phyloP scores from a whole-genome alignment of 1,140 invertebrate genomes.

The Drosophila simulans region DNA sequence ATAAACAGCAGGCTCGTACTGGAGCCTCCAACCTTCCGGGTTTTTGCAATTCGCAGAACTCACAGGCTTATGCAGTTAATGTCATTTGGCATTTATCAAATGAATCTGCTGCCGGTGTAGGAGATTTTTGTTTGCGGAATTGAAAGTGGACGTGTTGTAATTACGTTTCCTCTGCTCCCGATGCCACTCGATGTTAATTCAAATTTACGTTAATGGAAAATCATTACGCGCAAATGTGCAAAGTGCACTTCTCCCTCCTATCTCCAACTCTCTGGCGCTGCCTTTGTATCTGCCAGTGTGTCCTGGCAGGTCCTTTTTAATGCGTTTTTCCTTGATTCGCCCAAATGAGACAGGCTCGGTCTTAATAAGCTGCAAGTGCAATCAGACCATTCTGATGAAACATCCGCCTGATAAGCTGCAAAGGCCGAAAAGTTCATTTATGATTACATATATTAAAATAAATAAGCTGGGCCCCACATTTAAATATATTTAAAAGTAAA shows the following conservation, averaged over 20 bases:
- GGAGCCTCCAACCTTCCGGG: constrained; percentile 33
- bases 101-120: constrained; percentile 28
- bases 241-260: constrained; percentile 70
- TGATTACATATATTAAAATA: constrained; percentile 1
- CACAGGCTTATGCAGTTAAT: constrained; percentile 59
- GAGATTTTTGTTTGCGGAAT: constrained; percentile 14
- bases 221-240: constrained; percentile 83
- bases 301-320: constrained; percentile 65
- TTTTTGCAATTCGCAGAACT: constrained; percentile 40
- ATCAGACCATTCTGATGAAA: constrained; percentile 21
- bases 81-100: constrained; percentile 76
- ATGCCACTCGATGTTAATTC: constrained; percentile 69
- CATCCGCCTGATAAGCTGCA: constrained; percentile 32
- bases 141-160: constrained; percentile 61
- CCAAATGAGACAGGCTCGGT: constrained; percentile 52
- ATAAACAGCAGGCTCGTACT: constrained; percentile 68
- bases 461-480: too few relatives aligned
- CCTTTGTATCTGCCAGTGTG: constrained; percentile 8
- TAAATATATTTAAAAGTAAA: neutral
- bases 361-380: constrained; percentile 75
- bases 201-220: constrained; percentile 84
- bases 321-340: constrained; percentile 61
- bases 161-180: constrained; percentile 59
- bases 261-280: constrained; percentile 14
- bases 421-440: constrained; percentile 29